phyloP scores from a whole-genome alignment of 2,888 invertebrate species.

The Eupithecia insigniata region DNA sequence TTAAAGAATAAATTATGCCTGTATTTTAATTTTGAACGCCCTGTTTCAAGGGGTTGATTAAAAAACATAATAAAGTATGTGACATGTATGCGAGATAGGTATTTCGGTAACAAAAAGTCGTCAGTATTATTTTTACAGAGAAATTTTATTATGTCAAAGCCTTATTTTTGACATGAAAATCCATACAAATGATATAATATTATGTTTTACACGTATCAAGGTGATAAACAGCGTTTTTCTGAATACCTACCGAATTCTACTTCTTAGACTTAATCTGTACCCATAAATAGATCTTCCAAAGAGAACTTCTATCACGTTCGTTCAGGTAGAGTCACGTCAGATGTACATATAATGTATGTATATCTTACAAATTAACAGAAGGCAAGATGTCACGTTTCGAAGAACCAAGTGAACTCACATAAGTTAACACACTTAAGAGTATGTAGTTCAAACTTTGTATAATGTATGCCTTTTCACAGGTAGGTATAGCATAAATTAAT shows the following conservation, averaged over 20 bases:
- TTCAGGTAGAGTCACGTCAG: not conserved
- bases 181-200: not conserved
- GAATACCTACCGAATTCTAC: not conserved
- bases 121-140: not conserved
- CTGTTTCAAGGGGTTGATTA: not conserved
- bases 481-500: slow-evolving; percentile 11
- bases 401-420: slow-evolving; percentile 8
- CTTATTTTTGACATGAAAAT: not conserved
- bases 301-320: not conserved
- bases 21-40: not conserved
- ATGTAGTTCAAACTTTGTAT: not conserved
- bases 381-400: slow-evolving; percentile 25
- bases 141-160: not conserved
- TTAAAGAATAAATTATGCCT: not conserved
- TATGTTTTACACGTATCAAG: not conserved
- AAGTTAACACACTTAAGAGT: slow-evolving; percentile 18
- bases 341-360: not conserved
- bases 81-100: not conserved
- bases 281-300: not conserved
- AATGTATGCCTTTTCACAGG: slow-evolving; percentile 16
- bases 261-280: not conserved
- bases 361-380: not conserved
- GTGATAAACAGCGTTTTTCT: not conserved
- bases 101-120: not conserved
- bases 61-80: not conserved